Percentiles rank a stretch among this genome's conserved stretches.
phyloP scores from a whole-genome alignment of 2,113 vertebrate species.

The Plestiodon gilberti region DNA sequence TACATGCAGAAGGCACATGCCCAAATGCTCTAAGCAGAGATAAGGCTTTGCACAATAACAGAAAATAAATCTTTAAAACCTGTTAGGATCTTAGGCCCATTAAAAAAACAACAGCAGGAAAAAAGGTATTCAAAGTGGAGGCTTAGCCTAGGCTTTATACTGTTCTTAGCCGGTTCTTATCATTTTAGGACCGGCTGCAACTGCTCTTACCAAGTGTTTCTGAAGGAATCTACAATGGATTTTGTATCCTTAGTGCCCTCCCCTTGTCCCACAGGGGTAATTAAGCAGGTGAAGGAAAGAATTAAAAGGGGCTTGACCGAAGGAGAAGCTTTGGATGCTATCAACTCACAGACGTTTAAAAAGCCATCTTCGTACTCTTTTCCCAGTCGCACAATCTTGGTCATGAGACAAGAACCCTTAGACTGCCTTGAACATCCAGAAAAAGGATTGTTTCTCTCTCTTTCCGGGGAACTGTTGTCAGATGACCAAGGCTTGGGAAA shows the following conservation, averaged over 20 bases:
- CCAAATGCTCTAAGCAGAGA: slow-evolving; percentile 38
- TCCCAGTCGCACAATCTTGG: too few species aligned
- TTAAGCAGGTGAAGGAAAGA: neutral
- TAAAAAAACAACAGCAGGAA: slow-evolving; percentile 2
- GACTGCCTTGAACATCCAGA: too few species aligned
- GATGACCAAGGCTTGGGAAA: too few species aligned
- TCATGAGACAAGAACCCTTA: too few species aligned
- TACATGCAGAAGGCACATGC: slow-evolving; percentile 31
- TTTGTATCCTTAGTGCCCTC: neutral
- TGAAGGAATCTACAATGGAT: neutral
- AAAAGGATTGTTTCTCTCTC: too few species aligned
- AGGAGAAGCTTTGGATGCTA: too few species aligned
- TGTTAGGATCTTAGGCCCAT: slow-evolving; percentile 14
- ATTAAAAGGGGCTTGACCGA: too few species aligned
- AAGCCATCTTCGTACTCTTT: too few species aligned
- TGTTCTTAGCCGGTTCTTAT: slow-evolving; percentile 46
- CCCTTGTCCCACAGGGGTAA: neutral
- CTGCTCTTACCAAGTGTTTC: neutral
- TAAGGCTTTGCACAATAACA: slow-evolving; percentile 24
- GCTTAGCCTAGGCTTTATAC: slow-evolving; percentile 10
- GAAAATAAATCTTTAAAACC: slow-evolving; percentile 30
- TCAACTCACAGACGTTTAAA: too few species aligned
- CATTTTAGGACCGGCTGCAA: slow-evolving; percentile 14
- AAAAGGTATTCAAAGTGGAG: slow-evolving; percentile 51
- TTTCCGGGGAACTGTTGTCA: too few species aligned